Evolutionary conservation across 2,797 vertebrate species (phyloP).

Genomic region (Apogon talboti): DNA sequence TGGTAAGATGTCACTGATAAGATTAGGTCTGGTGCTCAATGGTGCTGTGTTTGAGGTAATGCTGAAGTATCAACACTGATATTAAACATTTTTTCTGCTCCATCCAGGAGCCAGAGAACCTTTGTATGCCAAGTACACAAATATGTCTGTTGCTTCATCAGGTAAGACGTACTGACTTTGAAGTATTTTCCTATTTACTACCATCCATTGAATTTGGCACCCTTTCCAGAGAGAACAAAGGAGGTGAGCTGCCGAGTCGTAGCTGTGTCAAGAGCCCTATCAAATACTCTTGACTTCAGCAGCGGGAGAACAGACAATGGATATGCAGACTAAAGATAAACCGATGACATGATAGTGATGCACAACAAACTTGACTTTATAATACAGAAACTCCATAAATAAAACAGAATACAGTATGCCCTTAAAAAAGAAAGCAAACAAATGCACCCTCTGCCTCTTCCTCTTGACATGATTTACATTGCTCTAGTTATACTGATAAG

Average conservation of each 20-base stretch:
- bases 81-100: constrained; percentile 54
- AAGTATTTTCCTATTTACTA: constrained; percentile 73
- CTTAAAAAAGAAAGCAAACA: constrained; percentile 68
- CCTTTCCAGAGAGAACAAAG: constrained; percentile 79
- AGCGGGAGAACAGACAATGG: constrained; percentile 66
- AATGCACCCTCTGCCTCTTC: constrained; percentile 49
- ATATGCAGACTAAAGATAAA: constrained; percentile 70
- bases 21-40: constrained; percentile 51
- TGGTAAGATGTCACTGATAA: constrained; percentile 66
- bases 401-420: constrained; percentile 66
- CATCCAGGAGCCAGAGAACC: constrained; percentile 46
- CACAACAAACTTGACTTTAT: constrained; percentile 71
- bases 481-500: constrained; percentile 68
- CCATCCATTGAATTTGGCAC: constrained; percentile 75
- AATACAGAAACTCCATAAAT: constrained; percentile 69
- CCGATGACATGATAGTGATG: constrained; percentile 70
- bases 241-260: constrained; percentile 65
- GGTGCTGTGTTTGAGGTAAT: constrained; percentile 54
- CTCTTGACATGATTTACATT: constrained; percentile 69
- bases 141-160: constrained; percentile 58
- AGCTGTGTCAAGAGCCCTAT: constrained; percentile 77
- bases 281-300: constrained; percentile 76
- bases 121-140: constrained; percentile 60
- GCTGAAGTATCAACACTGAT: constrained; percentile 47
- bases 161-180: constrained; percentile 68